Percentiles rank a stretch among this genome's conserved stretches.
These are phyloP conservation scores for Ectropis crepuscularia DNA, from an alignment of 2,888 invertebrate species.

Conservation along the genomic window DNA sequence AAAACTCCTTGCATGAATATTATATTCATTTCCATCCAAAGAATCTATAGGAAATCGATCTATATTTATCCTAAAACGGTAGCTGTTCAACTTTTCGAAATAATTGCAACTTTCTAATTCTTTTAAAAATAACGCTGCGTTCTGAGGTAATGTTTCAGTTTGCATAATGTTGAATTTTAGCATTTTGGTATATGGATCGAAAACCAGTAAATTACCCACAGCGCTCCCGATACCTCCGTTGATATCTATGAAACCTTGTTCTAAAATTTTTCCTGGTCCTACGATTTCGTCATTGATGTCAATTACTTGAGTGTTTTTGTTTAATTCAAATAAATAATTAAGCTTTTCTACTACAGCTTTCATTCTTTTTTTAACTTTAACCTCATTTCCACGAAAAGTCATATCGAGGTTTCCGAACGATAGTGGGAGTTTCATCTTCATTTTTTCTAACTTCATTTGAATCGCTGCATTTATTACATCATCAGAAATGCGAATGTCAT, in stretches of 20 bases:
- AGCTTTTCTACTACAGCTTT: conserved; percentile 31
- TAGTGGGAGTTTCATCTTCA: conserved; percentile 45
- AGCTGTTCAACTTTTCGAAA: conserved; percentile 31
- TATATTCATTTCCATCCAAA: conserved; percentile 47
- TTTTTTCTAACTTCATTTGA: conserved; percentile 35
- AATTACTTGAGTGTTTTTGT: conserved; percentile 33
- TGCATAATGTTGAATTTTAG: conserved; percentile 45
- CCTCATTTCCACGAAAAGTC: conserved; percentile 33
- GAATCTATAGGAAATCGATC: conserved; percentile 49
- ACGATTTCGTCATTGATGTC: conserved; percentile 43
- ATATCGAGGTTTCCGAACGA: conserved; percentile 53
- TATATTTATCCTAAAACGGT: conserved; percentile 45
- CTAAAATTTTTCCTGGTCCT: conserved; percentile 42
- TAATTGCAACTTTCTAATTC: conserved; percentile 14
- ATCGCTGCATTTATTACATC: conserved; percentile 45
- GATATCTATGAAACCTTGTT: conserved; percentile 44
- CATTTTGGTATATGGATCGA: conserved; percentile 41
- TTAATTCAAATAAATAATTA: conserved; percentile 23
- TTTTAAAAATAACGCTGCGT: conserved; percentile 44
- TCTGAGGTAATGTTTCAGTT: conserved; percentile 32
- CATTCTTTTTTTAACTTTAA: conserved; percentile 32
- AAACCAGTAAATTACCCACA: conserved; percentile 50
- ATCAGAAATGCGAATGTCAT: conserved; percentile 39
- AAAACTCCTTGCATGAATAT: conserved; percentile 46
- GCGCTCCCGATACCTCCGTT: conserved; percentile 52